Percentiles rank a stretch among this genome's conserved stretches.
phyloP scores from a whole-genome alignment of 2,797 vertebrate genomes.

The Helarctos malayanus region DNA sequence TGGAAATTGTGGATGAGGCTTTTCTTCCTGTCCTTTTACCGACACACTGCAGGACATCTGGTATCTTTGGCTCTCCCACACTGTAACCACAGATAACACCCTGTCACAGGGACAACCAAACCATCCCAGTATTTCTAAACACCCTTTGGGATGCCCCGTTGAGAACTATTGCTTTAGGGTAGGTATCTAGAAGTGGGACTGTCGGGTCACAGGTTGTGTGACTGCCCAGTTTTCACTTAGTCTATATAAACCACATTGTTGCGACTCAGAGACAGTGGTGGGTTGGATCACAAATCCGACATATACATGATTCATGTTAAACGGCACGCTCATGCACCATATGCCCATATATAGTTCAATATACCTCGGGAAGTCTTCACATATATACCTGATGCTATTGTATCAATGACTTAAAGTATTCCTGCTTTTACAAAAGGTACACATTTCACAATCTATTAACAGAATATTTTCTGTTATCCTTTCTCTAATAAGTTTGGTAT shows the following conservation, averaged over 20 bases:
- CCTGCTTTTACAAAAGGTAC: constrained; percentile 8
- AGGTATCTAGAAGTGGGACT: not conserved
- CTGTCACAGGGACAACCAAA: not conserved
- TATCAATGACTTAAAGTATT: not conserved
- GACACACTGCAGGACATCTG: not conserved
- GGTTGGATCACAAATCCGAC: not conserved
- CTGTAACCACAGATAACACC: not conserved
- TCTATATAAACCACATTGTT: not conserved
- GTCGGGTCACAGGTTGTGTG: not conserved
- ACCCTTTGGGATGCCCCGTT: not conserved
- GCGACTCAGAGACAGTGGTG: not conserved
- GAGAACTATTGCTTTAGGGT: not conserved
- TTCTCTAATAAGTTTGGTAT: not conserved
- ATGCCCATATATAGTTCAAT: not conserved
- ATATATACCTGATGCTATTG: not conserved
- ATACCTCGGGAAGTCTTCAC: not conserved
- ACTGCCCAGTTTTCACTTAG: not conserved
- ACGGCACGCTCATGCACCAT: not conserved
- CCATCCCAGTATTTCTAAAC: not conserved
- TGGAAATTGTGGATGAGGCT: not conserved
- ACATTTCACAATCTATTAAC: constrained; percentile 28
- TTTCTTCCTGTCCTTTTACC: not conserved
- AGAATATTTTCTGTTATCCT: not conserved
- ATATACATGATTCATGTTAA: not conserved
- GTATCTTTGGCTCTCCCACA: not conserved